Evolutionary conservation across 2,888 invertebrate species (phyloP), one percentile per base, ranked within the genome.

Genomic region (Leptogaster cylindrica): DNA sequence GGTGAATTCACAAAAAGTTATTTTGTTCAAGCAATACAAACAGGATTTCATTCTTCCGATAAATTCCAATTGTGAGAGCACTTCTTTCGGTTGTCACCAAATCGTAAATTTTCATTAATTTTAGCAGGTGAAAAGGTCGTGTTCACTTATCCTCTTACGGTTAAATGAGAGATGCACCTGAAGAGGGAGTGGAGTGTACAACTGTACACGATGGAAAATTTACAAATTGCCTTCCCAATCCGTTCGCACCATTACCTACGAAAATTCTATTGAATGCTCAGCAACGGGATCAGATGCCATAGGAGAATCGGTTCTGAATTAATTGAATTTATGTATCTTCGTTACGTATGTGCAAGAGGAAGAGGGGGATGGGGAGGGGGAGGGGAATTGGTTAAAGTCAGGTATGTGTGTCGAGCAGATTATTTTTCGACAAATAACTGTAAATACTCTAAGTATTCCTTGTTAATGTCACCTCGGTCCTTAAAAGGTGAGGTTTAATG

Each of bases 61-160:
- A 36, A 55, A 12, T 55, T 12, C 36, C 33, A 55, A 36, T 39
- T 4, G 55, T 25, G 23, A 25, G 46, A 23, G 4, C 27, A 55
- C 36, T 14, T 12, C 25, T 39, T 23, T 12, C 36, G 12, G 14
- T 10, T 55, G 55, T 39, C 55, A 55, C 39, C 55, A 23, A 23
- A 39, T 55, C 55, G 55, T 55, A 55, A 55, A 55, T 55, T 55
- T 55, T 55, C 55, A 55, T 55, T 55, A 55, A 55, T 55, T 55
- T 23, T 55, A 23, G 39, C 28, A 39, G 55, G 36, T 55, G 14
- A 25, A 55, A 20, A 23, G 23, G 39, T 36, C 5, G 18, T 23
- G 50, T 36, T 31, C 23, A 36, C 16, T 33, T 55, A 55, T 55
- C 55, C 55, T 55, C 55, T 55, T 55, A 39, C 25, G 36, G 18